phyloP scores from a whole-genome alignment of 2,888 invertebrate species.

The Charanyca ferruginea region DNA sequence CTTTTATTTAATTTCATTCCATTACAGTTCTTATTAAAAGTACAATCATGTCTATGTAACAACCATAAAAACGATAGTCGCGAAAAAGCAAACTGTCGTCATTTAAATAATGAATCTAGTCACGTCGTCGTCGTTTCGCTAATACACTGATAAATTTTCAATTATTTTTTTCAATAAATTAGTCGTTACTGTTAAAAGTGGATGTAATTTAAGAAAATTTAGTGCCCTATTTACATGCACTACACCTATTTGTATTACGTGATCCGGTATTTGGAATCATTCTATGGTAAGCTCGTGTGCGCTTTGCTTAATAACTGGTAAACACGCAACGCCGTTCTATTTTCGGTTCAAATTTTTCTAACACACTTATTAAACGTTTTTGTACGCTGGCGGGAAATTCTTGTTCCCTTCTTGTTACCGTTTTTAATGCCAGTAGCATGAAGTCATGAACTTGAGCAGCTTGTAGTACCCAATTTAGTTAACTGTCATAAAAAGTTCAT shows the following conservation, averaged over 20 bases:
- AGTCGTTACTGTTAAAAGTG: constrained; percentile 23
- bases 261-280: constrained; percentile 57
- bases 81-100: constrained; percentile 14
- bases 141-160: constrained; percentile 35
- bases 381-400: constrained; percentile 17
- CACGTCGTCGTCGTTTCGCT: constrained; percentile 15
- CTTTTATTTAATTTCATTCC: too few species aligned
- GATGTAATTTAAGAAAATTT: constrained; percentile 49
- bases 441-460: constrained; percentile 10
- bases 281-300: constrained; percentile 54
- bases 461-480: constrained; percentile 16
- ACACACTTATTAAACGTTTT: constrained; percentile 19
- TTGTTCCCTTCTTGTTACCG: constrained; percentile 2
- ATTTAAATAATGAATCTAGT: constrained; percentile 9
- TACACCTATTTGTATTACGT: constrained; percentile 57
- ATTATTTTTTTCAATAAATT: constrained; percentile 32
- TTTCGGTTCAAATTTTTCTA: constrained; percentile 45
- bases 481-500: constrained; percentile 17
- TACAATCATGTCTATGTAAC: constrained; percentile 1
- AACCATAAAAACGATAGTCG: constrained; percentile 23
- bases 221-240: constrained; percentile 54
- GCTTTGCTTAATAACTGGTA: constrained; percentile 52
- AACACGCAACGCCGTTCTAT: constrained; percentile 59
- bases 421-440: constrained; percentile 9
- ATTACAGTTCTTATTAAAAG: neutral